phyloP scores from a whole-genome alignment of 2,888 invertebrate species.

The Scaptomyza flava region DNA sequence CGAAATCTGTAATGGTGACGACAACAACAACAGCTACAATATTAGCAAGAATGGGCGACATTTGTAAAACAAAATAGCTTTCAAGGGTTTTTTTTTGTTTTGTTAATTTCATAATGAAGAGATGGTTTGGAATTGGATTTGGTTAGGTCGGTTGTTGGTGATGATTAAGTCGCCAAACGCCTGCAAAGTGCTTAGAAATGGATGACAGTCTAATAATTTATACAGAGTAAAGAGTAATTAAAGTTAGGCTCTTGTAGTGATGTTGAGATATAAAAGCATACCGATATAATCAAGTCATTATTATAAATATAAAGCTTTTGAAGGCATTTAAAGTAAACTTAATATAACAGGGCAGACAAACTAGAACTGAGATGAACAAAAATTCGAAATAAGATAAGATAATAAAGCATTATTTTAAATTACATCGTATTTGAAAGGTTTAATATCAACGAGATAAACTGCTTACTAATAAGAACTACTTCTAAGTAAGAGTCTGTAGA shows the following conservation, averaged over 20 bases:
- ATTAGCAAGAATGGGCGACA: constrained; percentile 55
- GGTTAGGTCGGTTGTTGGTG: constrained; percentile 15
- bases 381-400: too few species aligned
- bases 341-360: too few species aligned
- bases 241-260: constrained; percentile 4
- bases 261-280: constrained; percentile 1
- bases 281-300: not conserved
- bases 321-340: too few species aligned
- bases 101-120: constrained; percentile 70
- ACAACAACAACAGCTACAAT: constrained; percentile 3
- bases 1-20: constrained; percentile 72
- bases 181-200: constrained; percentile 45
- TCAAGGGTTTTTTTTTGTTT: constrained; percentile 40
- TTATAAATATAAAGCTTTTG: not conserved
- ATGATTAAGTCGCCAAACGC: constrained; percentile 20
- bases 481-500: too few species aligned
- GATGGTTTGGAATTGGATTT: constrained; percentile 40
- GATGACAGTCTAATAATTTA: constrained; percentile 31
- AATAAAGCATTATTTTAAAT: too few species aligned
- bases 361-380: too few species aligned
- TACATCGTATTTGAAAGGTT: too few species aligned
- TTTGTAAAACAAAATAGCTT: constrained; percentile 63
- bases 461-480: too few species aligned
- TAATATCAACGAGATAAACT: too few species aligned
- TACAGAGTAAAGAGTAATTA: not conserved